A percentile compares a stretch with the other conserved stretches of the same genome.
phyloP scores from a whole-genome alignment of 2,797 vertebrate species.

The Mormyrus hasselquistii region DNA sequence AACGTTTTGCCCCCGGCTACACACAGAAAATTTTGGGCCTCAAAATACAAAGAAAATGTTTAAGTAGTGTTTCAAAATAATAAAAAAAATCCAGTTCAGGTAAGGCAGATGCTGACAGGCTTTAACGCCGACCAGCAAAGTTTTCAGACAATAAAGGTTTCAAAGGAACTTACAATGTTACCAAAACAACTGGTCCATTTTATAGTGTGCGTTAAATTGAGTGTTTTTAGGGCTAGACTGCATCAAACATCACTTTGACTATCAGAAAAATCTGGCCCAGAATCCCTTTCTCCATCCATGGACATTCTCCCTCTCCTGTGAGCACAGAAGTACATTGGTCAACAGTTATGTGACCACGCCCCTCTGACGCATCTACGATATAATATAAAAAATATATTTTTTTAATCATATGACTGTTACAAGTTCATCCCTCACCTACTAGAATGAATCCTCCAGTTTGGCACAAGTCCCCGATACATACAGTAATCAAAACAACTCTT shows the following conservation, averaged over 20 bases:
- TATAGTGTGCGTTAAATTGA: not conserved
- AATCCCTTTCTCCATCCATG: not conserved
- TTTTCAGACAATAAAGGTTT: not conserved
- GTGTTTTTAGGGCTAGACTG: not conserved
- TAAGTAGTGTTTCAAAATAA: conserved; percentile 1
- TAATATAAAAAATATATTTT: not conserved
- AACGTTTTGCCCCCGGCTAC: too few relatives aligned
- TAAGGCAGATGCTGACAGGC: not conserved
- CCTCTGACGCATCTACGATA: not conserved
- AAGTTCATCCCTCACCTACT: not conserved
- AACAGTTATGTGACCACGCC: not conserved
- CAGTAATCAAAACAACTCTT: not conserved
- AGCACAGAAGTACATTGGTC: not conserved
- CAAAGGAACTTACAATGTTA: not conserved
- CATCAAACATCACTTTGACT: not conserved
- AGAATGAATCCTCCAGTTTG: not conserved
- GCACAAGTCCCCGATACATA: not conserved
- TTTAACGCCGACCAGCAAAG: not conserved
- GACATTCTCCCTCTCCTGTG: not conserved
- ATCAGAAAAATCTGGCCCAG: not conserved
- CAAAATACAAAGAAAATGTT: not conserved
- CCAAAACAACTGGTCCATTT: not conserved
- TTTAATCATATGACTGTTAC: not conserved
- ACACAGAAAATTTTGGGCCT: not conserved
- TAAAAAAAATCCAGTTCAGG: not conserved